These are phyloP conservation scores for Scaptodrosophila latifasciaeformis DNA, from an alignment of 2,888 invertebrate genomes.

Conservation along the genomic window DNA sequence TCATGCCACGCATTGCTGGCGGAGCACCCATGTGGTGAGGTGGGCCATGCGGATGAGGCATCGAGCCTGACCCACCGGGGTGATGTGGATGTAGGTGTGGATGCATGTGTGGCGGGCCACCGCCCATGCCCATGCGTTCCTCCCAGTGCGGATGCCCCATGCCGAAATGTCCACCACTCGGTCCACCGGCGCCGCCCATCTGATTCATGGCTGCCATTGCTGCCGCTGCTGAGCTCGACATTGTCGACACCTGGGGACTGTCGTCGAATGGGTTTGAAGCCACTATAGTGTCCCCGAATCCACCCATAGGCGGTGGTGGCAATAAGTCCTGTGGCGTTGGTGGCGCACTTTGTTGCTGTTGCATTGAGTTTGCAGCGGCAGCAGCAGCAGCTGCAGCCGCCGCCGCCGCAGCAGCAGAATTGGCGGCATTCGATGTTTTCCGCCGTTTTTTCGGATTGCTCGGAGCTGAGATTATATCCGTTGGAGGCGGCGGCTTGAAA, in stretches of 20 bases:
- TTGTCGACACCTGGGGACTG: slow-evolving; percentile 80
- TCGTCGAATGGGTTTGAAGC: slow-evolving; percentile 97
- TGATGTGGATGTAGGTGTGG: slow-evolving; percentile 84
- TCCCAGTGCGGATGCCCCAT: slow-evolving; percentile 72
- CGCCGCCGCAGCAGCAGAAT: slow-evolving; percentile 77
- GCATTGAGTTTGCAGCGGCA: slow-evolving; percentile 76
- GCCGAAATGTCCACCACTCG: slow-evolving; percentile 67
- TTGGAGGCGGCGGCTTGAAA: slow-evolving; percentile 81
- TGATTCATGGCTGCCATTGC: slow-evolving; percentile 80
- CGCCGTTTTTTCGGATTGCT: slow-evolving; percentile 91
- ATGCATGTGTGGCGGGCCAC: slow-evolving; percentile 78
- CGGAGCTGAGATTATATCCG: slow-evolving; percentile 85
- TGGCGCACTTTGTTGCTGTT: slow-evolving; percentile 82
- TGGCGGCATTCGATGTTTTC: slow-evolving; percentile 83
- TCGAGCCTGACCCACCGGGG: slow-evolving; percentile 80
- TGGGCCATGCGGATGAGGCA: slow-evolving; percentile 76
- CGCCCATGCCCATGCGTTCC: slow-evolving; percentile 76
- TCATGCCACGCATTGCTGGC: slow-evolving; percentile 76
- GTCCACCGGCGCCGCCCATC: slow-evolving; percentile 75
- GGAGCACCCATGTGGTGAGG: slow-evolving; percentile 79
- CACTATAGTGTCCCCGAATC: slow-evolving; percentile 94
- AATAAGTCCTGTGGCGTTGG: slow-evolving; percentile 85
- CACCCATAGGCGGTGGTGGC: slow-evolving; percentile 88
- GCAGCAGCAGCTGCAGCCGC: slow-evolving; percentile 72
- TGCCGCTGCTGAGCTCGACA: slow-evolving; percentile 72